A percentile compares a stretch with the other conserved stretches of the same genome.
Evolutionary conservation across 2,113 vertebrate genomes (phyloP).

Genomic region (Istiophorus platypterus): DNA sequence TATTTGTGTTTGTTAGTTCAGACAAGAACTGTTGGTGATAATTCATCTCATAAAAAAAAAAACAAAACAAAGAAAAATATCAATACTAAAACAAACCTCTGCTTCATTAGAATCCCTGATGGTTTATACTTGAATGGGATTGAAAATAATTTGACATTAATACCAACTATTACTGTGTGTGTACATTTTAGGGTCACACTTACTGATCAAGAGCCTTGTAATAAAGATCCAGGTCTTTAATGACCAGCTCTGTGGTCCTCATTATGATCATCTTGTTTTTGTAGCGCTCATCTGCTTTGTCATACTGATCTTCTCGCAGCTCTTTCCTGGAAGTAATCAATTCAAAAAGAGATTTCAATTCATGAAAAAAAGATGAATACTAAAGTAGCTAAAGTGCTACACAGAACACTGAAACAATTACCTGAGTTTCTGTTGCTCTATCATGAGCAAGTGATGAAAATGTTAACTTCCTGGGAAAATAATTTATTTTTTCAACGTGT

Average conservation of each 20-base stretch:
- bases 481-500: background rate
- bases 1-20: background rate
- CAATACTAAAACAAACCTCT: background rate
- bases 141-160: background rate
- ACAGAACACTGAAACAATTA: background rate
- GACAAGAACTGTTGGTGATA: background rate
- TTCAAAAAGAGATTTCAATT: background rate
- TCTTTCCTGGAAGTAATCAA: constrained; percentile 84
- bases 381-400: background rate
- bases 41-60: too few species aligned
- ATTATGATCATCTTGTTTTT: constrained; percentile 96
- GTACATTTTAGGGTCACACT: constrained; percentile 72
- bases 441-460: background rate
- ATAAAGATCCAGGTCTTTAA: constrained; percentile 96
- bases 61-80: background rate
- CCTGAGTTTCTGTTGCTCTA: background rate
- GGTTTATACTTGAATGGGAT: background rate
- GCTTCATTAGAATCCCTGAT: too few species aligned
- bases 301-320: constrained; percentile 91
- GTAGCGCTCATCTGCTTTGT: constrained; percentile 91
- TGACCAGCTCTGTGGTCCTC: constrained; percentile 96
- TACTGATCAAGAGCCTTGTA: constrained; percentile 98
- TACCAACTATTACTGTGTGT: too few species aligned
- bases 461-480: background rate
- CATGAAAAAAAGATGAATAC: background rate